Percentiles rank a stretch among this genome's conserved stretches.
These are phyloP conservation scores for Xestoiulus laeticollis DNA, from an alignment of 2,888 invertebrate species.

Conservation along the genomic window DNA sequence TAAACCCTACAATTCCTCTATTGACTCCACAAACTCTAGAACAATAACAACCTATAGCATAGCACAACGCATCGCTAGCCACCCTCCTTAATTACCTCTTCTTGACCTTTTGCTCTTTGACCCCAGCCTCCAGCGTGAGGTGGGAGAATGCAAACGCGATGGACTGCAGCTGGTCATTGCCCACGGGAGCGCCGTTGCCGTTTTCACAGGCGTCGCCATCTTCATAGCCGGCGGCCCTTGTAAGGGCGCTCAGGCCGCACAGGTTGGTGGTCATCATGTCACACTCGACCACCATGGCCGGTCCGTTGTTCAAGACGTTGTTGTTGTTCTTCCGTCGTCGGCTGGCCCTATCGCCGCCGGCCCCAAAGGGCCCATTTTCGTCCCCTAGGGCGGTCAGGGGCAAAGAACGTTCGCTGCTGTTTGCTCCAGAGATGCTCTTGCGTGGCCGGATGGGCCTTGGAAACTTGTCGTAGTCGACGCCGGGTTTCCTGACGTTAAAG, in stretches of 20 bases:
- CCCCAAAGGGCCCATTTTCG: slow-evolving; percentile 49
- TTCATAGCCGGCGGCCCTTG: slow-evolving; percentile 18
- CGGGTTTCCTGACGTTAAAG: slow-evolving; percentile 60
- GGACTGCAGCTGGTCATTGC: slow-evolving; percentile 52
- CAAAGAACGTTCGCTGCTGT: slow-evolving; percentile 55
- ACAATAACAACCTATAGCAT: too few species aligned
- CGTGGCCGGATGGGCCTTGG: slow-evolving; percentile 59
- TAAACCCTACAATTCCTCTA: too few species aligned
- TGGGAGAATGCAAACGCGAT: slow-evolving; percentile 53
- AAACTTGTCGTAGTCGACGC: slow-evolving; percentile 60
- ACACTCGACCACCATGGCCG: background rate
- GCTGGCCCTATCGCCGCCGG: slow-evolving; percentile 53
- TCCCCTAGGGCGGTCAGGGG: slow-evolving; percentile 52
- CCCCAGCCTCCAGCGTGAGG: slow-evolving; percentile 51
- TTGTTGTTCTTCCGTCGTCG: slow-evolving; percentile 52
- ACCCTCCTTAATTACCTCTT: slow-evolving; percentile 7
- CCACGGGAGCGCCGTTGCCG: slow-evolving; percentile 13
- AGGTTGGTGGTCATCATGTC: slow-evolving; percentile 42
- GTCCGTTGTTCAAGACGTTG: background rate
- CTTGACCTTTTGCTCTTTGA: slow-evolving; percentile 36
- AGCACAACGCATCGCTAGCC: too few species aligned
- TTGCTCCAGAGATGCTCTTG: slow-evolving; percentile 55
- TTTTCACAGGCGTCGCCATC: background rate
- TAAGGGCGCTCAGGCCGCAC: slow-evolving; percentile 50
- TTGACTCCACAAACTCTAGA: too few species aligned